A percentile compares a stretch with the other conserved stretches of the same genome.
These are phyloP conservation scores for Bombus turneri DNA, from an alignment of 1,140 invertebrate genomes.

Conservation along the genomic window DNA sequence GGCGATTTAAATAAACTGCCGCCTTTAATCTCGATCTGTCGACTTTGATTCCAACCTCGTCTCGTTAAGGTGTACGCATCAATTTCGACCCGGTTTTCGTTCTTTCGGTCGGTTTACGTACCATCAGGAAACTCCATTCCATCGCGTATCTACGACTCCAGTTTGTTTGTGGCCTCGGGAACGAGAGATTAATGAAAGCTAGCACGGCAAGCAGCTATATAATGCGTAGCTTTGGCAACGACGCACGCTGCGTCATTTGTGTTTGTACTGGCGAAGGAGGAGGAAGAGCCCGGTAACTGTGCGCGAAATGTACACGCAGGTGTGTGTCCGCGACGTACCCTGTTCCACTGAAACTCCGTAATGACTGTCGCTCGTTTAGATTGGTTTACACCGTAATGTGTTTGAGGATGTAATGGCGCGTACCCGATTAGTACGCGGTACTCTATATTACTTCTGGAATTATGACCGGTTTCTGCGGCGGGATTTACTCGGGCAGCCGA, in stretches of 20 bases:
- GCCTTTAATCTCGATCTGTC: constrained; percentile 5
- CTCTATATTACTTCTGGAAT: constrained; percentile 44
- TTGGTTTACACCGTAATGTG: constrained; percentile 64
- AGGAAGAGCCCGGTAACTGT: constrained; percentile 39
- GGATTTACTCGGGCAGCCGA: constrained; percentile 20
- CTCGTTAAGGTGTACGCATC: not conserved
- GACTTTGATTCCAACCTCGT: not conserved
- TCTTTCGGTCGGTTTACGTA: not conserved
- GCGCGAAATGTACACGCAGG: constrained; percentile 59
- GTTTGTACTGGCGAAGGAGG: constrained; percentile 48
- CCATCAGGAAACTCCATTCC: not conserved
- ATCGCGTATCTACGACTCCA: not conserved
- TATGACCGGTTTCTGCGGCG: constrained; percentile 24
- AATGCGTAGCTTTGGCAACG: constrained; percentile 34
- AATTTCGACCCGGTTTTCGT: not conserved
- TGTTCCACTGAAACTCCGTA: constrained; percentile 58
- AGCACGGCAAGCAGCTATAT: constrained; percentile 12
- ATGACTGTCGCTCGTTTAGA: constrained; percentile 68
- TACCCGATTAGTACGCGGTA: constrained; percentile 56
- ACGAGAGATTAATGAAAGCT: constrained; percentile 58
- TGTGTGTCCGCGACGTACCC: constrained; percentile 52
- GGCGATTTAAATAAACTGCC: not conserved
- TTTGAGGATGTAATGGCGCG: constrained; percentile 51
- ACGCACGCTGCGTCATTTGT: constrained; percentile 38
- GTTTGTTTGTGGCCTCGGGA: constrained; percentile 2